Base-by-base conservation (phyloP, 2,888 invertebrate genomes). In the Caradrina kadenii region DNA sequence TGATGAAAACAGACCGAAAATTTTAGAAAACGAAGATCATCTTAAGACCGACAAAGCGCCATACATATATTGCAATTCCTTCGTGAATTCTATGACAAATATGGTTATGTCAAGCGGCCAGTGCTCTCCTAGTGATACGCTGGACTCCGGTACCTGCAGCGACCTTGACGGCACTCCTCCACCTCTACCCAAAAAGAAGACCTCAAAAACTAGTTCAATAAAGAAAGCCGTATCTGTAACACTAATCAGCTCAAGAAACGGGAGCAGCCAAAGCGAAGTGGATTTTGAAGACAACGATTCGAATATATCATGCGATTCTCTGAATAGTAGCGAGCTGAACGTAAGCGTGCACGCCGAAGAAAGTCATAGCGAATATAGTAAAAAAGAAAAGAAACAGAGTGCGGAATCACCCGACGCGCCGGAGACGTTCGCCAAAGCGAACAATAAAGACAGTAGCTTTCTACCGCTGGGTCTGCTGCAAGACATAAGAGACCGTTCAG, bases 101-200 rank as follows among this genome's bases (percentile, higher is more conserved):
- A 96, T 96, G 93, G 94, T 97, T 66, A 97, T 97, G 96, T 97
- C 97, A 61, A 98, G 98, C 88, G 98, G 98, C 1, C 98, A 98
- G 88, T 97, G 98, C 87, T 98, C 98, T 42, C 98, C 98, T 1
- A 98, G 97, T 86, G 98, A 98, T 87, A 98, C 98, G 0, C 90
- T 98, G 76, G 98, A 98, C 92, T 98, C 98, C 70, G 98, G 98
- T 56, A 98, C 98, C 48, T 98, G 98, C 93, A 98, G 98, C 90
- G 98, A 98, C 92, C 96, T 98, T 84, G 98, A 98, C 86, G 97
- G 97, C 52, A 97, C 97, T 26, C 97, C 97, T 65, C 97, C 97
- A 2, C 93, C 97, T 76, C 96, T 97, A 22, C 97, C 97, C 83
- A 97, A 97, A 94, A 97, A 97, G 91, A 97, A 97, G 89, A 96